These are phyloP conservation scores for Dynastes hyllus DNA, from an alignment of 2,888 invertebrate genomes.

Conservation along the genomic window DNA sequence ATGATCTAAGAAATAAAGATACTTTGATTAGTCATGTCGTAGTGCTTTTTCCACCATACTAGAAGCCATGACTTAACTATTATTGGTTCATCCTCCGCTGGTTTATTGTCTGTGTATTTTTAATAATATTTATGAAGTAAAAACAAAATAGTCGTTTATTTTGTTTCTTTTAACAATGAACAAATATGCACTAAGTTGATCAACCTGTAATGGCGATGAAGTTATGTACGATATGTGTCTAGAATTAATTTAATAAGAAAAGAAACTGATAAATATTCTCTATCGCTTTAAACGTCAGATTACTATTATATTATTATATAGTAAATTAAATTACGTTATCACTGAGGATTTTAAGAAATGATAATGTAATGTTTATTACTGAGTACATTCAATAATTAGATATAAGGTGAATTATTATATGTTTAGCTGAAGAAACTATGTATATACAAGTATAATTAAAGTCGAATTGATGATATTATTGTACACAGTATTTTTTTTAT, in stretches of 20 bases:
- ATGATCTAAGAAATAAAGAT: too few species aligned
- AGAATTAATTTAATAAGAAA: conserved; percentile 42
- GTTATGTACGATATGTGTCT: conserved; percentile 54
- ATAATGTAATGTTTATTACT: conserved; percentile 54
- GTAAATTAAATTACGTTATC: conserved; percentile 29
- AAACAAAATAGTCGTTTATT: too few species aligned
- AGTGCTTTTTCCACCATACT: too few species aligned
- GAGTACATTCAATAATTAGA: conserved; percentile 49
- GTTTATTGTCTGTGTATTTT: too few species aligned
- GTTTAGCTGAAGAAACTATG: conserved; percentile 55
- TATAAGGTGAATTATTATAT: conserved; percentile 58
- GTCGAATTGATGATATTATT: conserved; percentile 66
- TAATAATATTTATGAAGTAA: too few species aligned
- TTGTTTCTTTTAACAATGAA: neutral
- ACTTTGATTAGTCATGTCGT: too few species aligned
- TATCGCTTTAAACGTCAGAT: conserved; percentile 44
- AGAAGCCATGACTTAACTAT: too few species aligned
- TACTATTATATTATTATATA: conserved; percentile 42
- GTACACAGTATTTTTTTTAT: conserved; percentile 71
- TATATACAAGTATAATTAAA: conserved; percentile 53
- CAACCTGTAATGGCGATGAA: conserved; percentile 11
- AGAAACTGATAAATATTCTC: conserved; percentile 42
- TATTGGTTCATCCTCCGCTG: too few species aligned
- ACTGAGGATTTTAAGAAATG: conserved; percentile 17
- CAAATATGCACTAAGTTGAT: neutral